A percentile compares a stretch with the other conserved stretches of the same genome.
Conservation (phyloP, 2,113 vertebrate species). For the Datnioides undecimradiatus region DNA sequence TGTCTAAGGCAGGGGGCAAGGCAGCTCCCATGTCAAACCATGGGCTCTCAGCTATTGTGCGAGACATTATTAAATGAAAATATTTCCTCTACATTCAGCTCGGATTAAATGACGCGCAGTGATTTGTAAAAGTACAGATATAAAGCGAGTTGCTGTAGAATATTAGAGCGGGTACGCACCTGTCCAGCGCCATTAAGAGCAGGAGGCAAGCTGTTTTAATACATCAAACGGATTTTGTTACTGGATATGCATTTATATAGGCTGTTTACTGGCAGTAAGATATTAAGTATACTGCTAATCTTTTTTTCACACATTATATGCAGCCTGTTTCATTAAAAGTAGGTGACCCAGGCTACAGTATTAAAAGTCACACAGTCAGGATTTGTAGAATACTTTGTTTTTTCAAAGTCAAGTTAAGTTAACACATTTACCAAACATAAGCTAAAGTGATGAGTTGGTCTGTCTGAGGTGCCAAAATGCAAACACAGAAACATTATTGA, state of each 20-base stretch:
- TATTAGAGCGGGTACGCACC: constrained; percentile 4
- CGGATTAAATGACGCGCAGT: neutral
- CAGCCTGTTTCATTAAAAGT: constrained; percentile 20
- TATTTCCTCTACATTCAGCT: neutral
- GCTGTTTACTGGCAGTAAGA: constrained; percentile 37
- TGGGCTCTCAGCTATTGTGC: constrained; percentile 14
- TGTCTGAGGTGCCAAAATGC: neutral
- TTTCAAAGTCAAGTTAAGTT: neutral
- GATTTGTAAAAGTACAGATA: constrained; percentile 6
- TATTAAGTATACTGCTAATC: constrained; percentile 5
- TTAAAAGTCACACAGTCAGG: constrained; percentile 12
- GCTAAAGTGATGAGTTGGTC: constrained; percentile 5
- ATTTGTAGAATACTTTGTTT: neutral
- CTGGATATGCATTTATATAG: constrained; percentile 43
- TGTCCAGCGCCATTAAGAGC: constrained; percentile 7
- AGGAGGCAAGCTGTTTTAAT: constrained; percentile 24
- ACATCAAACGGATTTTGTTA: constrained; percentile 13
- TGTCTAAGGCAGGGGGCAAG: neutral
- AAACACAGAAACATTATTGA: neutral
- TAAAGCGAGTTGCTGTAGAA: constrained; percentile 7
- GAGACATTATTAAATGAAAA: constrained; percentile 5
- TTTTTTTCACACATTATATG: constrained; percentile 3
- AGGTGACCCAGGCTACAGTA: neutral
- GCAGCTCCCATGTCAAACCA: neutral
- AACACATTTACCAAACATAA: constrained; percentile 16